A percentile compares a stretch with the other conserved stretches of the same genome.
phyloP scores from a whole-genome alignment of 2,113 vertebrate genomes.

The Lasiurus cinereus region DNA sequence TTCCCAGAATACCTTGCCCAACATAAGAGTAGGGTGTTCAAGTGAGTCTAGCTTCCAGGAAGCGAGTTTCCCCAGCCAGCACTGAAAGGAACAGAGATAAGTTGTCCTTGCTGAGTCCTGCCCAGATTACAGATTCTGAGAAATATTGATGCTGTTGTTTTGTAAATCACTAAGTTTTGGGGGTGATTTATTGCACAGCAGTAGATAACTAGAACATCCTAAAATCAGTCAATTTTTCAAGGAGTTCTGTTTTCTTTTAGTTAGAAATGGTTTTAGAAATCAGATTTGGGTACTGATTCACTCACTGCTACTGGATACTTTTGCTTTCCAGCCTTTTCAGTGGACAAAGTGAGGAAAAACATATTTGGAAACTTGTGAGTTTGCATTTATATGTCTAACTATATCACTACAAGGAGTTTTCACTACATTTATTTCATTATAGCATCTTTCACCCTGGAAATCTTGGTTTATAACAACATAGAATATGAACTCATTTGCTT shows the following conservation, averaged over 20 bases:
- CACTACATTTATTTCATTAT: neutral
- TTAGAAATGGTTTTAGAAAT: neutral
- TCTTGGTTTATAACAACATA: neutral
- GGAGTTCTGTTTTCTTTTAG: neutral
- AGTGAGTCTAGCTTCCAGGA: neutral
- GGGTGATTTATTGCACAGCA: neutral
- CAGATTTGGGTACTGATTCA: neutral
- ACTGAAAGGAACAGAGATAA: neutral
- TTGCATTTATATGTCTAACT: neutral
- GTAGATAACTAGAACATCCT: neutral
- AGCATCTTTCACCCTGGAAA: neutral
- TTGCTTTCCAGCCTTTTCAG: neutral
- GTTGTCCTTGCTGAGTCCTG: neutral
- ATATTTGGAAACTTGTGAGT: neutral
- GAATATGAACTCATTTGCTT: neutral
- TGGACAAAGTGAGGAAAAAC: neutral
- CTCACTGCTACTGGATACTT: neutral
- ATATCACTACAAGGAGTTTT: neutral
- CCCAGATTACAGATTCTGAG: neutral
- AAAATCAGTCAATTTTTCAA: constrained; percentile 10
- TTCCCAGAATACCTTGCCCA: neutral
- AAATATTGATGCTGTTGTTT: neutral
- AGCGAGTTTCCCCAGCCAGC: neutral
- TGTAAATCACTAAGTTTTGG: neutral
- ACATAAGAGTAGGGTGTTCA: neutral